Base-by-base conservation (phyloP, 2,113 vertebrate species). In the Corythornis cristatus region DNA sequence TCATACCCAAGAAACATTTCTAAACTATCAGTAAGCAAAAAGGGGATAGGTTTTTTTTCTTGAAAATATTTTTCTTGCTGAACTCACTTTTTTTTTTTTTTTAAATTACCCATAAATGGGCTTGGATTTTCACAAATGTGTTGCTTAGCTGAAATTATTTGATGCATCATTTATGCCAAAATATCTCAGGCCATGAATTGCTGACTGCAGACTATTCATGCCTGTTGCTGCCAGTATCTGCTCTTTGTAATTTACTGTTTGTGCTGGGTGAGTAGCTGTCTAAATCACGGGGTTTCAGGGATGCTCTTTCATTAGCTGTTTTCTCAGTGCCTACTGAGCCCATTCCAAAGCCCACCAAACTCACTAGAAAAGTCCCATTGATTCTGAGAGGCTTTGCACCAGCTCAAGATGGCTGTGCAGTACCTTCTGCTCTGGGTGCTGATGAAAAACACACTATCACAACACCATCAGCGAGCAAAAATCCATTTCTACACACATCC, bases 81-180 rank as follows among this genome's bases (percentile, higher is more conserved):
- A 95, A 88, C 37, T 84, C 22, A 60, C 33, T 56, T 79, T 88
- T 88, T 26, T 57, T 73, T n/a, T n/a, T n/a, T 33, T 33, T 33
- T 33, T 81, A 90, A 86, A 89, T 76, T 42, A 75, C 28, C 76
- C 80, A 72, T 90, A 26, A 95, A 45, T 25, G 71, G 72, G 56
- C 86, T 83, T 82, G 70, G 61, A 61, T 93, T 88, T 72, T 88
- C 90, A 93, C 96, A 94, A 94, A 90, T 81, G 73, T 68, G 86
- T 78, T 81, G 56, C 73, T 93, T 92, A 94, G 90, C 83, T 84
- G 70, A 89, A 96, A 95, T 94, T 84, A 92, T 88, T 50, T 75
- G 86, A 50, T 75, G 76, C 46, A 75, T 81, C 93, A 80, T 92
- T 94, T 90, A 94, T 42, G n/a, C 86, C 88, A 94, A 84, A 66